phyloP scores from a whole-genome alignment of 1,140 invertebrate species.

The Mizuhopecten yessoensis region DNA sequence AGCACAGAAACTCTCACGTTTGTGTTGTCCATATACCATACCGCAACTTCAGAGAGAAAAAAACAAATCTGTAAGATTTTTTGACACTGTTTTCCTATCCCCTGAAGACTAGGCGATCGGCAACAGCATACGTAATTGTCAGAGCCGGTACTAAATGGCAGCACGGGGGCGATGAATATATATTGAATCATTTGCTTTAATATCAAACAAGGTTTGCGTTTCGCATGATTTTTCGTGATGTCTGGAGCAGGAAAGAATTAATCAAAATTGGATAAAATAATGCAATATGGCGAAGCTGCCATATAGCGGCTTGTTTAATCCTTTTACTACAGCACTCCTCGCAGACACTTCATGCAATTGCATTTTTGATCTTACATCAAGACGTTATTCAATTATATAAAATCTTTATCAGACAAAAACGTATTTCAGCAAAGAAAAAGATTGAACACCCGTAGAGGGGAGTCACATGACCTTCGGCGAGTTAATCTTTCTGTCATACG shows the following conservation, averaged over 20 bases:
- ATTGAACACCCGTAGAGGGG: no score
- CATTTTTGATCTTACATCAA: constrained; percentile 6
- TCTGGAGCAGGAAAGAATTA: neutral
- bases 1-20: no score
- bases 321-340: neutral
- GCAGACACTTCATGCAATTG: neutral
- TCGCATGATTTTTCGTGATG: neutral
- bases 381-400: neutral
- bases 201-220: constrained; percentile 7
- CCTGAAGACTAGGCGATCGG: neutral
- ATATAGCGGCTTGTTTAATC: neutral
- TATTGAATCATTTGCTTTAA: constrained; percentile 19
- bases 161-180: neutral
- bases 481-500: neutral
- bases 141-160: neutral
- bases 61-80: neutral
- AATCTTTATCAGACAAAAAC: neutral
- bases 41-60: no score
- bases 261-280: constrained; percentile 21
- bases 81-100: neutral
- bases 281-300: neutral
- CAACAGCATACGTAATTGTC: neutral
- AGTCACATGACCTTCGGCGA: no score
- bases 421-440: neutral
- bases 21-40: no score